phyloP scores from a whole-genome alignment of 1,140 invertebrate species.

The Anoplolepis gracilipes region DNA sequence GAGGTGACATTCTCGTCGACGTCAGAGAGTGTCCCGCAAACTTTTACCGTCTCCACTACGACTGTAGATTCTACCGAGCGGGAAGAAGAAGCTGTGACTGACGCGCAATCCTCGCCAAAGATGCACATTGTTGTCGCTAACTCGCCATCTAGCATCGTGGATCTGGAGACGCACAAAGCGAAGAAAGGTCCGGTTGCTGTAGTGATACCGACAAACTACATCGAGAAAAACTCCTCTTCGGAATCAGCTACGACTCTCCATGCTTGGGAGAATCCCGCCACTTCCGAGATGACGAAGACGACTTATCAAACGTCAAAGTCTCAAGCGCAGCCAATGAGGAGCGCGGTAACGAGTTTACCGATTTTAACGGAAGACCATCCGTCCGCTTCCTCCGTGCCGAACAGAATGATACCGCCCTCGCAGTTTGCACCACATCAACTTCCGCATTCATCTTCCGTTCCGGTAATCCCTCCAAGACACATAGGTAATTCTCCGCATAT shows the following conservation, averaged over 20 bases:
- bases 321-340: constrained; percentile 31
- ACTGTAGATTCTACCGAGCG: not conserved
- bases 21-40: not conserved
- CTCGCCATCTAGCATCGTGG: constrained; percentile 43
- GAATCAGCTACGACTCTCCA: not conserved
- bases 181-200: constrained; percentile 71
- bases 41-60: not conserved
- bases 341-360: constrained; percentile 39
- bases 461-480: constrained; percentile 8
- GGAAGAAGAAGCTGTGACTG: constrained; percentile 12
- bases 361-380: constrained; percentile 1
- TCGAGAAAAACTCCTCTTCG: constrained; percentile 32
- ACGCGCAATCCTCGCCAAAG: constrained; percentile 47
- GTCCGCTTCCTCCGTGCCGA: constrained; percentile 13
- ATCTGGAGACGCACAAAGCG: constrained; percentile 40
- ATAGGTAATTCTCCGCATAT: not conserved
- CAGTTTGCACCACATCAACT: constrained; percentile 24
- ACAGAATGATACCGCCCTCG: constrained; percentile 30
- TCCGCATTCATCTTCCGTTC: not conserved
- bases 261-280: constrained; percentile 8
- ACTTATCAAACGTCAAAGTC: constrained; percentile 15
- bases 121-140: constrained; percentile 80
- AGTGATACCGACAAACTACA: constrained; percentile 77
- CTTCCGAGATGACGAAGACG: not conserved
- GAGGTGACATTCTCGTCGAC: constrained; percentile 38